Evolutionary conservation across 2,797 vertebrate genomes (phyloP), one percentile per base, ranked within the genome.

Genomic region (Gadopsis bispinosus): DNA sequence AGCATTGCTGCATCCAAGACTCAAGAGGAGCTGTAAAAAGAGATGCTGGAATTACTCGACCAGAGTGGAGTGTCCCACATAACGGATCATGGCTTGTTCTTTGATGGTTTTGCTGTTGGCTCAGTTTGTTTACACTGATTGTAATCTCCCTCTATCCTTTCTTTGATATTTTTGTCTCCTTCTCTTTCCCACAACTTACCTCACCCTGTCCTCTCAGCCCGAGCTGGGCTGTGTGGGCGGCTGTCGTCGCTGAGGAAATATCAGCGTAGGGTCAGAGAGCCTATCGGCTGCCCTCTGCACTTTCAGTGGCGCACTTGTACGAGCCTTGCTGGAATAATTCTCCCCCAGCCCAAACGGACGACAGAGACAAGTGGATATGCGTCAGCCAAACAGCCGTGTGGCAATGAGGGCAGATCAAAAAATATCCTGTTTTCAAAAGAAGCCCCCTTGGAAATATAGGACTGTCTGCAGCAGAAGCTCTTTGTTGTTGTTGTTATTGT

Each of bases 341-440:
- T 77, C 82, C 75, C 82, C 64, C 67, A 75, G 84, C 87, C 83
- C 87, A 61, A 56, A 48, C 39, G 73, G 86, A 89, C 14, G 72
- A 80, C 84, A 83, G 71, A 87, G 88, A 89, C 87, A 81, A 89
- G 82, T 82, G 83, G 89, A 91, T 85, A 91, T 83, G 88, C 86
- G 83, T 82, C 91, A 86, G 82, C 81, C 72, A 56, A 86, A 83
- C 66, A 62, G 74, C 75, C 73, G 75, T 20, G 78, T 83, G 87
- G 69, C 87, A 82, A 58, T 9, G 71, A 86, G 81, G 75, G 78
- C 69, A 83, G 77, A 89, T 75, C 26, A 81, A 73, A 69, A 88
- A 87, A 89, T 29, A 79, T 93, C 90, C 90, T 90, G 85, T 91
- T 93, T 94, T 94, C 92, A 93, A 84, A 90, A 90, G 90, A 93